Conservation (phyloP, 2,888 invertebrate species). For the Acrobasis suavella region DNA sequence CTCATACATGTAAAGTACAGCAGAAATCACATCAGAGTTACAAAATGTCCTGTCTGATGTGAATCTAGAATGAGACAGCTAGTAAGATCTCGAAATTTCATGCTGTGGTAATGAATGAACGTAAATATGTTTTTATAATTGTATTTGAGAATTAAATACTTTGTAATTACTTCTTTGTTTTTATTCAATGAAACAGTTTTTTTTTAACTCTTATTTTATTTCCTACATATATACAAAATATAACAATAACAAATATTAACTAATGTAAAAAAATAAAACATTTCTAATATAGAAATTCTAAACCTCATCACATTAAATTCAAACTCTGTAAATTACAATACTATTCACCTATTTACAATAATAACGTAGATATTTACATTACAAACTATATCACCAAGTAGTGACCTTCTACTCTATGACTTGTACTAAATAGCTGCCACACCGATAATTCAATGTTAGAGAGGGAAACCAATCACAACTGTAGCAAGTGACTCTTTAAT, state of each 20-base stretch:
- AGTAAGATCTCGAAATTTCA: neutral
- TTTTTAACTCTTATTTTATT: conserved; percentile 4
- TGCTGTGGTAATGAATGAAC: neutral
- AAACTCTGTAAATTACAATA: neutral
- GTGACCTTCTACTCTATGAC: neutral
- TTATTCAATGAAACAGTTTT: conserved; percentile 16
- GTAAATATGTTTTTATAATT: conserved; percentile 15
- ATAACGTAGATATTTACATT: conserved; percentile 31
- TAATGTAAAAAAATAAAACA: conserved; percentile 22
- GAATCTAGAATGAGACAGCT: no score
- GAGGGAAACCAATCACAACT: no score
- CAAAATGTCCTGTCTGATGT: no score
- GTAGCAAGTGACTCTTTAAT: no score
- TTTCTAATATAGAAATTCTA: conserved; percentile 21
- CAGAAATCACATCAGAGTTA: no score
- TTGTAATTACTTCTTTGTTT: neutral
- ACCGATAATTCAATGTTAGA: no score
- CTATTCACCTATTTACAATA: conserved; percentile 24
- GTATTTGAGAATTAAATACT: conserved; percentile 16
- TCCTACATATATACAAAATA: conserved; percentile 21
- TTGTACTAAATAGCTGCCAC: neutral
- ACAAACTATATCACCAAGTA: conserved; percentile 31
- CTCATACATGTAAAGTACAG: no score
- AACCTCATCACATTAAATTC: conserved; percentile 7
- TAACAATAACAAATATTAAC: conserved; percentile 19